Base-by-base conservation (phyloP, 2,888 invertebrate genomes). In the Elmis aenea region DNA sequence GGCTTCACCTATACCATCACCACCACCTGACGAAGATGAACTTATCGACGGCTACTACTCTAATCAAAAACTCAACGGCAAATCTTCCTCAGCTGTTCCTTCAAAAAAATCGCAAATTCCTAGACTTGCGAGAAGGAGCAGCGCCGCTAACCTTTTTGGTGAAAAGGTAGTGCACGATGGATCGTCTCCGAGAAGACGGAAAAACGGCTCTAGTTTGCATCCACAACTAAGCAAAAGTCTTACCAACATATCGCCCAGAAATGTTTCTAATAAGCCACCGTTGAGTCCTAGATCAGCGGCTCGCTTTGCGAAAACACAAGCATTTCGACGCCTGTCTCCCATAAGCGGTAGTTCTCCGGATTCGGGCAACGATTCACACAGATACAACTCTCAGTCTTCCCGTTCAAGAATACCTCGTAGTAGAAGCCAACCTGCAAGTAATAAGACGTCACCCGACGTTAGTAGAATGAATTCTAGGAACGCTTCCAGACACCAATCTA, bases 361-460 rank as follows among this genome's bases (percentile, higher is more conserved):
- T 15, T 47, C 51, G 37, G 66, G 67, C 18, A 67, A 67, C 51
- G 65, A 64, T n/a, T 67, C 67, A 21, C 67, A 68, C 47, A 57
- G 61, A 48, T 59, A 55, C 46, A 57, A 64, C 54, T 54, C 57
- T 13, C 51, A 59, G 61, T 64, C 66, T 63, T 66, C 67, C 61
- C 64, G 66, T 5, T 58, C 61, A 16, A 53, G 57, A 38, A 64
- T 62, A 38, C 62, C 55, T 4, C 38, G 45, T 20, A 46, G 47
- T 26, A 42, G 35, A 14, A 50, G 54, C 28, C 50, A 50, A 32
- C 54, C 54, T 5, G 40, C 50, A 3, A 52, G 52, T 35, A 49
- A 51, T 26, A 46, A 43, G 38, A 45, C 45, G 5, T 55, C 57
- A 18, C 57, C 56, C 11, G 46, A 28, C 26, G 33, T 34, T 6